A percentile compares a stretch with the other conserved stretches of the same genome.
Evolutionary conservation across 2,797 vertebrate species (phyloP).

Genomic region (Phrynocephalus vlangalii): DNA sequence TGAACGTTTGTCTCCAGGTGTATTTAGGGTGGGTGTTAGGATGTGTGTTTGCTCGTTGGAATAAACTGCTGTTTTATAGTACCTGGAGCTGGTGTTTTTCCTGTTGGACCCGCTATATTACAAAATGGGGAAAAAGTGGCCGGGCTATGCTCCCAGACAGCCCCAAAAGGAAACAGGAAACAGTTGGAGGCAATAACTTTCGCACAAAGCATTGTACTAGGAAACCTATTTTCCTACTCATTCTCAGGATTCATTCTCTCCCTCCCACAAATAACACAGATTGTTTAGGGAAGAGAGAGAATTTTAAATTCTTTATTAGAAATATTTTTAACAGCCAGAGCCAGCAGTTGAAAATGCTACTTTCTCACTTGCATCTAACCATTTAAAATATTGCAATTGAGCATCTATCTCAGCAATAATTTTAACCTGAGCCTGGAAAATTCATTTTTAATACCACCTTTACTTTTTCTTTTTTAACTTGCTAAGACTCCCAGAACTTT

Average conservation of each 20-base stretch:
- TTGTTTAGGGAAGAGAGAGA: not conserved
- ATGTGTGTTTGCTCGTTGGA: too few relatives aligned
- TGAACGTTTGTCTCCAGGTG: too few relatives aligned
- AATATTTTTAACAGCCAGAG: not conserved
- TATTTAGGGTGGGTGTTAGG: too few relatives aligned
- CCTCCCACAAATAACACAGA: not conserved
- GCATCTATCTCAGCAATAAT: rapidly evolving
- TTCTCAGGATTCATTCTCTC: not conserved
- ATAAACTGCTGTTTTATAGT: too few relatives aligned
- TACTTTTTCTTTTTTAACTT: too few relatives aligned
- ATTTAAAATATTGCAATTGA: constrained; percentile 10
- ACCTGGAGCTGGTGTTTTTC: too few relatives aligned
- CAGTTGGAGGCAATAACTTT: not conserved
- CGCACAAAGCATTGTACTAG: not conserved
- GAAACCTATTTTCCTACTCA: not conserved
- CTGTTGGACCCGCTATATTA: too few relatives aligned
- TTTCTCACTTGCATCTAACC: not conserved
- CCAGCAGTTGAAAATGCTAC: not conserved
- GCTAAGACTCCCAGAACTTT: too few relatives aligned
- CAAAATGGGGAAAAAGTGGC: not conserved
- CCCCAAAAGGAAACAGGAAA: not conserved
- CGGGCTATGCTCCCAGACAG: not conserved
- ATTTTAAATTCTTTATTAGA: not conserved
- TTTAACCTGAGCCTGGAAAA: not conserved
- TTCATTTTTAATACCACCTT: not conserved